A percentile compares a stretch with the other conserved stretches of the same genome.
phyloP scores from a whole-genome alignment of 1,140 invertebrate genomes.

The Caenorhabditis inopinata region DNA sequence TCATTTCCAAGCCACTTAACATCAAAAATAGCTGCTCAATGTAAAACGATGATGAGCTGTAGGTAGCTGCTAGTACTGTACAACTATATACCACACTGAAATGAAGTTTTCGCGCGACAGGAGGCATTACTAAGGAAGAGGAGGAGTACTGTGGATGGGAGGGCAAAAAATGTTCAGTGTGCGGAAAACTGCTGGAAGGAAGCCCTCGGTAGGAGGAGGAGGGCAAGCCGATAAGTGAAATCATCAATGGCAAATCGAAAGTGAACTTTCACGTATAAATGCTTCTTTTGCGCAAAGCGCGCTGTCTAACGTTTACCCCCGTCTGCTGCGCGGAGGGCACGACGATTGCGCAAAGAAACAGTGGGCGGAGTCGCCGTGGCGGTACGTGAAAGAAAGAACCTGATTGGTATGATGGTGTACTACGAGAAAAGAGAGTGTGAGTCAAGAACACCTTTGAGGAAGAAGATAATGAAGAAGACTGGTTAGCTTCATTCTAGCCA shows the following conservation, averaged over 20 bases:
- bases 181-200: neutral
- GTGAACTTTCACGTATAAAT: constrained; percentile 23
- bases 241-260: constrained; percentile 23
- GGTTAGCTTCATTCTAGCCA: neutral
- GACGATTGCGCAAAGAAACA: neutral
- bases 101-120: neutral
- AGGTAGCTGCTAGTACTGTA: neutral
- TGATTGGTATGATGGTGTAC: constrained; percentile 15
- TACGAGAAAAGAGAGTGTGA: constrained; percentile 27
- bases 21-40: too few species aligned
- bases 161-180: constrained; percentile 2
- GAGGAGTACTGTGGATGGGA: neutral
- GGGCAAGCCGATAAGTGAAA: constrained; percentile 25
- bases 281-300: constrained; percentile 1
- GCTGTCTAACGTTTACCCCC: constrained; percentile 26
- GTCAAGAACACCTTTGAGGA: constrained; percentile 17
- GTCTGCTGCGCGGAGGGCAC: neutral
- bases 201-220: neutral
- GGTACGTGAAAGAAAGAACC: constrained; percentile 28
- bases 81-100: neutral
- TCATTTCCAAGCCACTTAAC: too few species aligned
- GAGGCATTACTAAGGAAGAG: neutral
- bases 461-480: constrained; percentile 13
- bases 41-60: too few species aligned
- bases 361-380: neutral